Evolutionary conservation across 2,797 vertebrate genomes (phyloP), one percentile per base, ranked within the genome.

Genomic region (Enteromius radiatus): DNA sequence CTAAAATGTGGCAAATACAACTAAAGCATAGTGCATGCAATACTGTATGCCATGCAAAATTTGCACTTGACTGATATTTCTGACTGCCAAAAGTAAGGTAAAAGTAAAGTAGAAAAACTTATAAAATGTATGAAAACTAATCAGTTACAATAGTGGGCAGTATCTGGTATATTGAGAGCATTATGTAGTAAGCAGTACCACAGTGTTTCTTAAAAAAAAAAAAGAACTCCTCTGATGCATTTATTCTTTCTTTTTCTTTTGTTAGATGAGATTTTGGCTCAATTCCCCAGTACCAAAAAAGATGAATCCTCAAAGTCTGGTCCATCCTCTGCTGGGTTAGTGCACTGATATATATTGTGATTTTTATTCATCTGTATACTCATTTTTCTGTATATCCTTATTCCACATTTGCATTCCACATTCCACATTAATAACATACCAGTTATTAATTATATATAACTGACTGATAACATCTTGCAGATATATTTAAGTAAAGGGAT

Each of bases 251-350:
- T 12, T 43, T 84, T 52, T 82, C 38, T n/a, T 87, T 61, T 73
- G 54, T 71, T 88, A 98, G 97, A 98, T 93, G 96, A 98, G 91
- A 97, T 98, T 85, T 94, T 98, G 94, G 96, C 97, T 78, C 97
- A 98, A 93, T 97, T 97, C 81, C 97, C 97, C 21, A 92, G 92
- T 73, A 91, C 92, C 75, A 95, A 95, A 85, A 94, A 94, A 86
- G 93, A 94, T 52, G 95, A 93, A 82, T 85, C 84, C 82, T 56
- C 86, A 78, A 88, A 86, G 89, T n/a, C 90, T 78, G 80, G 52
- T 69, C 59, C 85, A 4, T 82, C 85, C 41, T 83, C 78, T 36
- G 28, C 80, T 61, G 83, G 88, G 88, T 89, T 28, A 41, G 85
- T 81, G 67, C 36, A 76, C 23, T 43, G n/a, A 36, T 36, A 21